Base-by-base conservation (phyloP, 1,140 invertebrate genomes). In the Drosophila bipectinata region DNA sequence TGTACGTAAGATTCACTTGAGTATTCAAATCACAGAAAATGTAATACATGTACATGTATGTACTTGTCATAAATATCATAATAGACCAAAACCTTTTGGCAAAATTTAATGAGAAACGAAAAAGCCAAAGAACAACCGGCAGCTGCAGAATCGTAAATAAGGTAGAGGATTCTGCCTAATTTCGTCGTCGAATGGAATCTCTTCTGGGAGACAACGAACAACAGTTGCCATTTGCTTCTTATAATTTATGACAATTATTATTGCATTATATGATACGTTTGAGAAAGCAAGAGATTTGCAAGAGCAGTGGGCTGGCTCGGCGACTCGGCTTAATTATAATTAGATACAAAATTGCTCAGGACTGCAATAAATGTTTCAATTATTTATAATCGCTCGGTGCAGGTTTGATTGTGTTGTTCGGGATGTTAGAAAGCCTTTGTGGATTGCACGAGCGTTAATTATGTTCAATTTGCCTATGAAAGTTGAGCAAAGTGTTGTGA, bases 311-410 rank as follows among this genome's bases (percentile, higher is more conserved):
- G 1, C 26, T 28, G 26, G 1, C 26, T 28, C 41, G 41, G 66
- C 26, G 53, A 74, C 53, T 64, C 30, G 67, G 63, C 56, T 87
- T 82, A 72, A 87, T 88, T 87, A 87, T 87, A 87, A 87, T 87
- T 87, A 87, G 83, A 66, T 77, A 67, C 76, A 77, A 83, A 77
- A 88, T 88, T 87, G 83, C 79, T 83, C 72, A 77, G 79, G 83
- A 88, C 83, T 87, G 83, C 83, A 87, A 87, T 87, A 87, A 87
- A 87, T 83, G 83, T 79, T 88, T 88, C 79, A 83, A 88, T 83
- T 88, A 88, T 87, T 88, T 83, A 87, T 88, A 88, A 83, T 79
- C 72, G 44, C 68, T 53, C 45, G 51, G 21, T 28, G 26, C 37
- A n/a, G 24, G 18, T 49, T 12, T 18, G 41, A 34, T 21, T 57